These are phyloP conservation scores for Trachythela sp. DNA, from an alignment of 64 coral and sea anemone genomes.

Conservation along the genomic window DNA sequence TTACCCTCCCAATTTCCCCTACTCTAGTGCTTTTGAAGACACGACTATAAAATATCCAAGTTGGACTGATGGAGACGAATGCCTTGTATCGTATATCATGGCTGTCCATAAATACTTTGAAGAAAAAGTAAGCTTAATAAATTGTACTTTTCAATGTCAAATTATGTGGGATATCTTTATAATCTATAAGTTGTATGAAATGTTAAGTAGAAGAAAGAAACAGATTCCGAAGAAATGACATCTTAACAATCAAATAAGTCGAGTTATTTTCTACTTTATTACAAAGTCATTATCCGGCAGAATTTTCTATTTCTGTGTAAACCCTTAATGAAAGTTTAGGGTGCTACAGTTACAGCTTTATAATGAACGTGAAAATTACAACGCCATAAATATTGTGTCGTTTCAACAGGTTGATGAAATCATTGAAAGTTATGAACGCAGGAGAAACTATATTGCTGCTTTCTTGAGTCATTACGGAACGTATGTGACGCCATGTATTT, in stretches of 20 bases:
- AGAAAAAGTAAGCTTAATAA: background rate
- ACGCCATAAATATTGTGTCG: background rate
- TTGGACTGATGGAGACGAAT: background rate
- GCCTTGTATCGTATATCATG: background rate
- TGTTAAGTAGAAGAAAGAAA: background rate
- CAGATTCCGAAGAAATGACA: no score
- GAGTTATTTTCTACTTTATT: no score
- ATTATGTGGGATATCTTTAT: background rate
- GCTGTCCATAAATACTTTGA: background rate
- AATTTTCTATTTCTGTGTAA: no score
- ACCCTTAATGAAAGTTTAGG: no score
- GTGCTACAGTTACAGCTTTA: no score
- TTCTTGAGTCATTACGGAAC: background rate
- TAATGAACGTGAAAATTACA: no score
- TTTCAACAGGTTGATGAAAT: conserved; percentile 3
- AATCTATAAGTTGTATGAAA: background rate
- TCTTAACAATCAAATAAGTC: no score
- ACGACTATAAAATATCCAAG: background rate
- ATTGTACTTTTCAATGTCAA: no score
- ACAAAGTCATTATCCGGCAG: no score
- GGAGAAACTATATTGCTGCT: background rate
- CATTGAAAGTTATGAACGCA: background rate
- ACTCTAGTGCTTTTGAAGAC: background rate
- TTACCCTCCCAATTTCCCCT: background rate
- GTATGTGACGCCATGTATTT: background rate